Conservation (phyloP, 1,140 invertebrate genomes). For the Pseudomyrmex dendroicus region DNA sequence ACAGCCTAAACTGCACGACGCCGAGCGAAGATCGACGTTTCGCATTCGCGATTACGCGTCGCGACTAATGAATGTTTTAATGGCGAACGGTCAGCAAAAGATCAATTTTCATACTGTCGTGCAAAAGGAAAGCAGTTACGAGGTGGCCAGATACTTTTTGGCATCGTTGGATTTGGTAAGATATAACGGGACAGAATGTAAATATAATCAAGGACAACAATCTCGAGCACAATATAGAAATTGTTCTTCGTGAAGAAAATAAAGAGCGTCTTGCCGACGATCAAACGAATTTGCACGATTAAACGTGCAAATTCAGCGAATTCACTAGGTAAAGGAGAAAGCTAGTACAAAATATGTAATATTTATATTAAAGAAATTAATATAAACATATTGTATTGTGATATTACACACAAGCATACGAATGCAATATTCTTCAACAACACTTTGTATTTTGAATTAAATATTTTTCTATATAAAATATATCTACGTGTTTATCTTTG, state of each 20-base stretch:
- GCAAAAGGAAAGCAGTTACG: constrained; percentile 65
- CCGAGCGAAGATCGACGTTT: constrained; percentile 74
- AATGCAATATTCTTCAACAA: neutral
- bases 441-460: constrained; percentile 14
- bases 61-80: constrained; percentile 72
- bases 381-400: constrained; percentile 15
- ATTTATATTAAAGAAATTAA: too few species aligned
- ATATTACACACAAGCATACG: constrained; percentile 6
- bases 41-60: constrained; percentile 77
- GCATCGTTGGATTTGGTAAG: constrained; percentile 80
- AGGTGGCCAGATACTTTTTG: constrained; percentile 79
- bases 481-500: neutral
- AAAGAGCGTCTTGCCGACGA: neutral
- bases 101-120: constrained; percentile 73
- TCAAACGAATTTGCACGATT: neutral
- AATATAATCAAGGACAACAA: constrained; percentile 34
- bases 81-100: constrained; percentile 58
- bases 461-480: constrained; percentile 18
- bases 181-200: constrained; percentile 49
- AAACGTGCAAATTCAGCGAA: neutral
- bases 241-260: constrained; percentile 40
- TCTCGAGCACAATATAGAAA: constrained; percentile 47
- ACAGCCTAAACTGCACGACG: constrained; percentile 74
- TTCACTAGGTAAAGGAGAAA: neutral
- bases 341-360: neutral